Conservation (phyloP, 1,140 invertebrate species). For the Maniola jurtina region DNA sequence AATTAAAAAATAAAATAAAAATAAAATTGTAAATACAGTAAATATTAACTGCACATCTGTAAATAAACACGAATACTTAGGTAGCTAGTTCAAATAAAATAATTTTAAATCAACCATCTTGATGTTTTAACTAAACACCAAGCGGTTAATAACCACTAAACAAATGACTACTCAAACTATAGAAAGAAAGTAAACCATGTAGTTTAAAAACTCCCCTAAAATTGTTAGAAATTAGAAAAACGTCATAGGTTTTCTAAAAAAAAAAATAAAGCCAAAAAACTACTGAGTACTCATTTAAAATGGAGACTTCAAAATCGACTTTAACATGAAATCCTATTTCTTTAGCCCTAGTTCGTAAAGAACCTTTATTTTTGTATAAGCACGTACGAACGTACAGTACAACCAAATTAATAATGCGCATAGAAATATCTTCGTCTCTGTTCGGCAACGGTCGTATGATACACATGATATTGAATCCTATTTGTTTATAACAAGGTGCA, state of each 20-base stretch:
- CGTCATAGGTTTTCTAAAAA: neutral
- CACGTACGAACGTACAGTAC: too few relatives aligned
- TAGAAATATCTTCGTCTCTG: too few relatives aligned
- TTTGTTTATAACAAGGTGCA: too few relatives aligned
- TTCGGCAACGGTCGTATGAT: too few relatives aligned
- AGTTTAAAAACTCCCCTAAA: neutral
- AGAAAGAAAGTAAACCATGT: too few relatives aligned
- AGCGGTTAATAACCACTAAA: neutral
- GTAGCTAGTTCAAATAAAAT: neutral
- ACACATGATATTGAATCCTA: too few relatives aligned
- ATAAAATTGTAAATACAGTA: constrained; percentile 11
- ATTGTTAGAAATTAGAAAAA: neutral
- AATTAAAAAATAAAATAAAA: constrained; percentile 1
- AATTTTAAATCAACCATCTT: neutral
- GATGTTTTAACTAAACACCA: too few relatives aligned
- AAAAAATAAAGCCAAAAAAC: neutral
- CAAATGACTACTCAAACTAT: neutral
- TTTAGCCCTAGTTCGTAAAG: too few relatives aligned
- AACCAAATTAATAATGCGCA: too few relatives aligned
- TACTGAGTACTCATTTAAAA: neutral
- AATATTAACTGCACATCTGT: constrained; percentile 21
- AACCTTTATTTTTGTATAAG: too few relatives aligned
- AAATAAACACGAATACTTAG: constrained; percentile 17
- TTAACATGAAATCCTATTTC: too few relatives aligned
- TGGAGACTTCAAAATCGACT: too few relatives aligned